Evolutionary conservation across 2,113 vertebrate genomes (phyloP).

Genomic region (Phodopus roborovskii): DNA sequence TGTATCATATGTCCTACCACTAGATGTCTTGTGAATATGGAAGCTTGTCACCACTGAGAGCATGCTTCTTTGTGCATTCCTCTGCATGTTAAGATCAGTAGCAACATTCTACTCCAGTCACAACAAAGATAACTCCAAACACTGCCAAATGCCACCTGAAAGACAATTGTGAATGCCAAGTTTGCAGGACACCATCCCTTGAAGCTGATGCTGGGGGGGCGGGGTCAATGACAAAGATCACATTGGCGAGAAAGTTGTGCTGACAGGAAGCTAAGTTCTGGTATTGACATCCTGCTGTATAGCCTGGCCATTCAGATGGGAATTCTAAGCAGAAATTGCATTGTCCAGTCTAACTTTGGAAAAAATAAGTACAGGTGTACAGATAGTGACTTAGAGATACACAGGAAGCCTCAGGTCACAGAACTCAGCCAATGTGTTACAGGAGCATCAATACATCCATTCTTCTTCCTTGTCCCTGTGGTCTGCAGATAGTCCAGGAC

Average conservation of each 20-base stretch:
- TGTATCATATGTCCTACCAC: background rate
- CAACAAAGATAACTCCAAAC: background rate
- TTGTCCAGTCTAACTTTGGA: background rate
- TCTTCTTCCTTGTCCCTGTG: background rate
- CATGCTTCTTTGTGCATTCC: background rate
- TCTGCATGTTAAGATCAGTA: background rate
- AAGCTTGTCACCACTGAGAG: background rate
- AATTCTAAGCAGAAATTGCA: slow-evolving; percentile 46
- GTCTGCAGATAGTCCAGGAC: background rate
- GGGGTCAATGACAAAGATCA: background rate
- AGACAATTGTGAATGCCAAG: background rate
- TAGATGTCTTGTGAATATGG: background rate
- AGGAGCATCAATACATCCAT: background rate
- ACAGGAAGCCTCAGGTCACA: background rate
- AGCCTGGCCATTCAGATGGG: background rate
- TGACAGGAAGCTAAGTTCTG: background rate
- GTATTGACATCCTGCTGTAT: background rate
- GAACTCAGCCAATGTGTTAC: background rate
- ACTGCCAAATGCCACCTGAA: background rate
- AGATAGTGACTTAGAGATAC: background rate
- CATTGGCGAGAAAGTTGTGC: background rate
- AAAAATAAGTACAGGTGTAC: background rate
- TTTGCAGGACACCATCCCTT: background rate
- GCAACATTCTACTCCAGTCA: background rate
- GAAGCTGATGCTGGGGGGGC: background rate